phyloP scores from a whole-genome alignment of 2,888 invertebrate species.

The Oligia fasciuncula region DNA sequence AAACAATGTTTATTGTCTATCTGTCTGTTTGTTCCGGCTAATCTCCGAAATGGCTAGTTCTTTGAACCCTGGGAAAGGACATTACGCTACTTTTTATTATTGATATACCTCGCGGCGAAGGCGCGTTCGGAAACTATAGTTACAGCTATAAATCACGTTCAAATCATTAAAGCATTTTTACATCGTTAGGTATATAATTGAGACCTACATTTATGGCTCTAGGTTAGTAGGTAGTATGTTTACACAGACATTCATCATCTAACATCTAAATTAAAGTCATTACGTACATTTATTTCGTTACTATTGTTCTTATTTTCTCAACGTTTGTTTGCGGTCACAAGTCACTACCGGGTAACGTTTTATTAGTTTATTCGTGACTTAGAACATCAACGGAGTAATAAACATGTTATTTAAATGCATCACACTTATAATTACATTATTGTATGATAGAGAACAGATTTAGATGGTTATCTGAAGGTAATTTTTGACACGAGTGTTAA shows the following conservation, averaged over 20 bases:
- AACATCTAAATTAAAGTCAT: slow-evolving; percentile 38
- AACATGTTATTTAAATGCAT: slow-evolving; percentile 32
- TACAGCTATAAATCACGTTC: background rate
- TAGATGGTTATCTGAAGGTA: slow-evolving; percentile 23
- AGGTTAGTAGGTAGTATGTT: slow-evolving; percentile 19
- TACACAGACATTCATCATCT: slow-evolving; percentile 25
- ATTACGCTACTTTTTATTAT: background rate
- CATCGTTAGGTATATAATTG: background rate
- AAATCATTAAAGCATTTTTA: slow-evolving; percentile 1
- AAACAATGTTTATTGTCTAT: background rate
- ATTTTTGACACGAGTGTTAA: slow-evolving; percentile 17
- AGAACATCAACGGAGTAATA: slow-evolving; percentile 24
- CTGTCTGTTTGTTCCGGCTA: too few species aligned
- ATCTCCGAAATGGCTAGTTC: background rate
- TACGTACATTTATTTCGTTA: slow-evolving; percentile 30
- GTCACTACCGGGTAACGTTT: slow-evolving; percentile 55
- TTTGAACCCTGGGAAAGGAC: background rate
- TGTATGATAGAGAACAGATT: slow-evolving; percentile 36
- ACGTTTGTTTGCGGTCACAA: slow-evolving; percentile 45
- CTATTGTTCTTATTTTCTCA: slow-evolving; percentile 53
- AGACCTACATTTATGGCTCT: background rate
- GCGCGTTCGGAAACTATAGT: background rate
- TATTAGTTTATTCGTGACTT: slow-evolving; percentile 42
- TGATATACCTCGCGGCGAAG: background rate
- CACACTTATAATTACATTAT: slow-evolving; percentile 23